Conservation (phyloP, 2,113 vertebrate species). For the Scomber japonicus region DNA sequence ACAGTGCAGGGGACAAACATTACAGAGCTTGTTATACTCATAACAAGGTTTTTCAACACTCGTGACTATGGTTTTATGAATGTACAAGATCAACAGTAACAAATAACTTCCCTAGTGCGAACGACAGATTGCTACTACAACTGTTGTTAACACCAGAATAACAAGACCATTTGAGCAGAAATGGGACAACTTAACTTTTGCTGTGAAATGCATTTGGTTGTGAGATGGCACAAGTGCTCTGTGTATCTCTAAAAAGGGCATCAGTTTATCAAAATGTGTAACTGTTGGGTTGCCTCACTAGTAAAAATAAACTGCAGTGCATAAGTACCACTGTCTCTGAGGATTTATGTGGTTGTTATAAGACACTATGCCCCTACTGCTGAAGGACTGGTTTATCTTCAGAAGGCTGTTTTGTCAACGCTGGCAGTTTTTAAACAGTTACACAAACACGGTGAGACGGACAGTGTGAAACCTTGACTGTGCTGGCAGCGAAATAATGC, state of each 20-base stretch:
- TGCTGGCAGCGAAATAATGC: slow-evolving; percentile 8
- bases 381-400: slow-evolving; percentile 64
- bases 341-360: slow-evolving; percentile 67
- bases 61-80: slow-evolving; percentile 6
- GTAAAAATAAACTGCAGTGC: not conserved
- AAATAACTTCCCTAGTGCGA: slow-evolving; percentile 31
- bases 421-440: slow-evolving; percentile 34
- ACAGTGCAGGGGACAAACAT: slow-evolving; percentile 10
- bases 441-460: not conserved
- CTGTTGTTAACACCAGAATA: slow-evolving; percentile 2
- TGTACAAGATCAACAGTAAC: slow-evolving; percentile 31
- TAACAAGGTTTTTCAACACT: slow-evolving; percentile 12
- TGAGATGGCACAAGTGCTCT: slow-evolving; percentile 27
- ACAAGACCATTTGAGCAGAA: slow-evolving; percentile 24
- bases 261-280: not conserved
- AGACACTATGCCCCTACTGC: slow-evolving; percentile 73
- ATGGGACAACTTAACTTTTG: not conserved
- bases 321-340: slow-evolving; percentile 58
- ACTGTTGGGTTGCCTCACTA: too few species aligned
- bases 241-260: not conserved
- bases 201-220: slow-evolving; percentile 39
- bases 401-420: slow-evolving; percentile 60
- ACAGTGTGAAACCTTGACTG: slow-evolving; percentile 17
- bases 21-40: not conserved
- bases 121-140: slow-evolving; percentile 1